Conservation (phyloP, 2,888 invertebrate species). For the Anticlea derivata region DNA sequence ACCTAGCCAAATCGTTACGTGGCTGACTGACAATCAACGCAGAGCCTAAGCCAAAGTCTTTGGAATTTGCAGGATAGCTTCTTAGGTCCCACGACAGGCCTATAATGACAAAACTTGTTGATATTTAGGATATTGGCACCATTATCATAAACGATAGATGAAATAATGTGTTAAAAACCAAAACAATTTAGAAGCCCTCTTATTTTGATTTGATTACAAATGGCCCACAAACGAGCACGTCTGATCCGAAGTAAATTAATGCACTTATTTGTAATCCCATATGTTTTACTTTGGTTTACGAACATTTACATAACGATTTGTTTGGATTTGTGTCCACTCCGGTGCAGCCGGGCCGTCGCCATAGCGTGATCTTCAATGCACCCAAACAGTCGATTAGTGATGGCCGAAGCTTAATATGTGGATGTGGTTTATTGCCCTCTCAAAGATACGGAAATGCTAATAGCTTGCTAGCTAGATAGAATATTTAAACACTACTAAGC, state of each 20-base stretch:
- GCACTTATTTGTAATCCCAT: conserved; percentile 28
- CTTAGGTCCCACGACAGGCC: too few species aligned
- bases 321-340: conserved; percentile 10
- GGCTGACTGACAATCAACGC: too few species aligned
- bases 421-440: neutral
- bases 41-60: too few species aligned
- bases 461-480: neutral
- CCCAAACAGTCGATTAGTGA: neutral
- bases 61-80: too few species aligned
- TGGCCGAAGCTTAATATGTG: too few species aligned
- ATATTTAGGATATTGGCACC: too few species aligned
- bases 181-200: neutral
- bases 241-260: conserved; percentile 16
- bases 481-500: neutral
- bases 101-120: too few species aligned
- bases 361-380: too few species aligned
- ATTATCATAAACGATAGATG: too few species aligned
- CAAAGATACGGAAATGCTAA: neutral
- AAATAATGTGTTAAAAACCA: neutral
- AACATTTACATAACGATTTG: conserved; percentile 24
- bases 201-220: conserved; percentile 1
- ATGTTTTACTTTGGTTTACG: conserved; percentile 20
- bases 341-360: too few species aligned
- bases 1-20: too few species aligned
- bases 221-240: neutral